Percentiles rank a stretch among this genome's conserved stretches.
These are phyloP conservation scores for Bhutanitis thaidina DNA, from an alignment of 2,888 invertebrate species.

Conservation along the genomic window DNA sequence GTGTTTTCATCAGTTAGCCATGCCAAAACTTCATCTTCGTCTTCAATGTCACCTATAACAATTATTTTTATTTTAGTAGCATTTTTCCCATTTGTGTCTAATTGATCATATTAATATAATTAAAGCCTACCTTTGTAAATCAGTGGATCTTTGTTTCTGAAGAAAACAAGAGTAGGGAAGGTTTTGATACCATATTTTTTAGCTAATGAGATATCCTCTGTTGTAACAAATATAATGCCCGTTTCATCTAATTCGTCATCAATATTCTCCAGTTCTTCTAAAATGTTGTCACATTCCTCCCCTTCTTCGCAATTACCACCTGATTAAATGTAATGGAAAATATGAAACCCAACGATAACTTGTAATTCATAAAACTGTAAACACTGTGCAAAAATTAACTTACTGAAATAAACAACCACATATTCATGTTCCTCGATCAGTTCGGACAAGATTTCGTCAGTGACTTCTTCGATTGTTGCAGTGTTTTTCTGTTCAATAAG, in stretches of 20 bases:
- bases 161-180: constrained; percentile 93
- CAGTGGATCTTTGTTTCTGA: constrained; percentile 94
- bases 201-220: constrained; percentile 89
- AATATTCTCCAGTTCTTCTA: constrained; percentile 93
- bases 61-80: not conserved
- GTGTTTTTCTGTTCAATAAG: constrained; percentile 91
- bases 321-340: constrained; percentile 34
- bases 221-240: constrained; percentile 95
- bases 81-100: not conserved
- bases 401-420: constrained; percentile 95
- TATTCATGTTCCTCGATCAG: constrained; percentile 95
- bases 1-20: constrained; percentile 96
- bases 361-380: too few species aligned
- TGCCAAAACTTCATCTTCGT: constrained; percentile 93
- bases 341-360: too few species aligned
- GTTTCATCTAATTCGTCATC: constrained; percentile 96
- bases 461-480: constrained; percentile 96
- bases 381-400: constrained; percentile 44
- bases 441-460: constrained; percentile 92
- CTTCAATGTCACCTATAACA: constrained; percentile 87
- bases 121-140: constrained; percentile 82
- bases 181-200: constrained; percentile 91
- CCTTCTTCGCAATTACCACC: constrained; percentile 93
- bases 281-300: constrained; percentile 90
- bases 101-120: not conserved